A percentile compares a stretch with the other conserved stretches of the same genome.
These are phyloP conservation scores for Eristalis arbustorum DNA, from an alignment of 2,888 invertebrate genomes.

Conservation along the genomic window DNA sequence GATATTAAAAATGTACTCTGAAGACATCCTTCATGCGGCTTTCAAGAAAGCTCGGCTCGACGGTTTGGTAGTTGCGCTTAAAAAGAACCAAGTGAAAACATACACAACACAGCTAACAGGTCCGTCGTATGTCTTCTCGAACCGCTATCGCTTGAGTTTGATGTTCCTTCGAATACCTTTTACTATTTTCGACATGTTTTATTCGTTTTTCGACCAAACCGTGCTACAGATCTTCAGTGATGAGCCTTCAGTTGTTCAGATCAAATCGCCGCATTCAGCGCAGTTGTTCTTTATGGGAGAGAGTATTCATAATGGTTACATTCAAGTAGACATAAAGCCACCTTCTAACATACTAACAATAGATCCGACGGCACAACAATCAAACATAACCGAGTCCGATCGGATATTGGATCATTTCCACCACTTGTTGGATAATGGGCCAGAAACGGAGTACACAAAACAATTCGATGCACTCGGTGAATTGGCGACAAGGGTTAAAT, in stretches of 20 bases:
- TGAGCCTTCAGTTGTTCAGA: slow-evolving; percentile 73
- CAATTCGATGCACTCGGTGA: slow-evolving; percentile 73
- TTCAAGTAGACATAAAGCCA: slow-evolving; percentile 73
- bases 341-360: slow-evolving; percentile 78
- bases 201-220: slow-evolving; percentile 72
- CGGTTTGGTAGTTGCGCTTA: slow-evolving; percentile 82
- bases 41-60: slow-evolving; percentile 83
- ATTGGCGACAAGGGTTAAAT: slow-evolving; percentile 73
- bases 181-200: slow-evolving; percentile 73
- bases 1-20: slow-evolving; percentile 87
- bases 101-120: slow-evolving; percentile 74
- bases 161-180: slow-evolving; percentile 75
- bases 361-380: slow-evolving; percentile 75
- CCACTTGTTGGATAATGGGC: slow-evolving; percentile 77
- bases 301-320: slow-evolving; percentile 77
- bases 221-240: slow-evolving; percentile 63
- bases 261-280: slow-evolving; percentile 80
- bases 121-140: slow-evolving; percentile 79
- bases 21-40: slow-evolving; percentile 83
- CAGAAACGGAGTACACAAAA: slow-evolving; percentile 78
- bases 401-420: slow-evolving; percentile 78
- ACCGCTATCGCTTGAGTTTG: slow-evolving; percentile 78
- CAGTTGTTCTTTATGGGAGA: slow-evolving; percentile 81
- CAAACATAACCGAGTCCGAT: slow-evolving; percentile 73
- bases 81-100: slow-evolving; percentile 76